Conservation (phyloP, 2,113 vertebrate species). For the Haemorhous mexicanus region DNA sequence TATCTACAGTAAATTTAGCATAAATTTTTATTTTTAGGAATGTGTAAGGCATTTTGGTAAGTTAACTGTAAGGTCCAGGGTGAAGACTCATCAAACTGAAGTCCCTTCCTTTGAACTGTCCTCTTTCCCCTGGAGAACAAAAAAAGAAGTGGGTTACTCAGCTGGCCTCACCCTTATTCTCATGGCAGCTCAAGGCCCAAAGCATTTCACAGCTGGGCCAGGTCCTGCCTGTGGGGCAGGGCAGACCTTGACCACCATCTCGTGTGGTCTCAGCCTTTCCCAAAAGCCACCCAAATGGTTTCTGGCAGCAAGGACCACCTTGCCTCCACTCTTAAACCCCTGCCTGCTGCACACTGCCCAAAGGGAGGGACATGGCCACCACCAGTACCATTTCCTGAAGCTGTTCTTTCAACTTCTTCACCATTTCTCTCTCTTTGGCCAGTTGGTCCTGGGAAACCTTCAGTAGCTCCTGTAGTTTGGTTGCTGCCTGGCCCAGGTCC, state of each 20-base stretch:
- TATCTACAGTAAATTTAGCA: slow-evolving; percentile 68
- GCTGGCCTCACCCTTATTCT: neutral
- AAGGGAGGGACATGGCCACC: neutral
- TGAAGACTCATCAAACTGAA: slow-evolving; percentile 72
- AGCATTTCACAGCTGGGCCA: neutral
- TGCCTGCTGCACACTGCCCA: neutral
- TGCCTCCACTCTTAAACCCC: neutral
- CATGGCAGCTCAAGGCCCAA: neutral
- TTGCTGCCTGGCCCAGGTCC: slow-evolving; percentile 86
- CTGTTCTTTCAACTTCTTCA: slow-evolving; percentile 82
- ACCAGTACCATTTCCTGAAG: slow-evolving; percentile 76
- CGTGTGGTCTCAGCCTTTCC: neutral
- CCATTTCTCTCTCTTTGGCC: slow-evolving; percentile 82
- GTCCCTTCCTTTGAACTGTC: slow-evolving; percentile 73
- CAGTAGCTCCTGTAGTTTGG: slow-evolving; percentile 90
- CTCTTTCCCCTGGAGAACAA: slow-evolving; percentile 64
- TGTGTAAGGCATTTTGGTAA: slow-evolving; percentile 84
- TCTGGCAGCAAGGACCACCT: neutral
- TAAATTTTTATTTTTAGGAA: slow-evolving; percentile 73
- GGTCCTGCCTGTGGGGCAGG: neutral
- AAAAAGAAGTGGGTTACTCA: neutral
- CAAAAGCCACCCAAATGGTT: neutral
- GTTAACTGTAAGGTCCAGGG: slow-evolving; percentile 58
- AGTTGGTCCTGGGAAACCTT: slow-evolving; percentile 87
- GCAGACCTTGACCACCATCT: neutral